A percentile compares a stretch with the other conserved stretches of the same genome.
Evolutionary conservation across 2,113 vertebrate species (phyloP).

Genomic region (Mobula hypostoma): DNA sequence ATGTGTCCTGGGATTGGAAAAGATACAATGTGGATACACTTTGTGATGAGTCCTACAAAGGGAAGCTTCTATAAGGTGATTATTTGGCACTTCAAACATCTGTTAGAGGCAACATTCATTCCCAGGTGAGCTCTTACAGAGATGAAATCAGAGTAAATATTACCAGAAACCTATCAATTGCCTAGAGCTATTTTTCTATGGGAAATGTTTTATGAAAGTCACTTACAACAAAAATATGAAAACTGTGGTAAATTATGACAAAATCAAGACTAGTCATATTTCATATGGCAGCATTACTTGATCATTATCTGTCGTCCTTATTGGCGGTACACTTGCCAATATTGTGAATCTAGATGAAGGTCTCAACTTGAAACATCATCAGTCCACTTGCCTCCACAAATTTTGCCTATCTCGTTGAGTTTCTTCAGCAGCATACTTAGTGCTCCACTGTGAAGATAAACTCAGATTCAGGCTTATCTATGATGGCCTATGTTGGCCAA

Average conservation of each 20-base stretch:
- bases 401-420: too few species aligned
- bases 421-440: too few species aligned
- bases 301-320: background rate
- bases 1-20: background rate
- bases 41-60: background rate
- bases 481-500: background rate
- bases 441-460: too few species aligned
- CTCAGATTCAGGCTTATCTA: background rate
- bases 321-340: background rate
- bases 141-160: background rate
- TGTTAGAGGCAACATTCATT: background rate
- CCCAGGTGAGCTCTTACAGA: background rate
- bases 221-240: background rate
- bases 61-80: background rate
- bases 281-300: too few species aligned
- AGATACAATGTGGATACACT: background rate
- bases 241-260: background rate
- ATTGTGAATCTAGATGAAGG: background rate
- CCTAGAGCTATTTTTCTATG: background rate
- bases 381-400: too few species aligned
- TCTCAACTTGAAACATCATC: too few species aligned
- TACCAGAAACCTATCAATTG: background rate
- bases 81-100: background rate
- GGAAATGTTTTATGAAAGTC: background rate
- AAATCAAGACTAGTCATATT: background rate